phyloP scores from a whole-genome alignment of 1,140 invertebrate genomes.

The Melanaphis sacchari region DNA sequence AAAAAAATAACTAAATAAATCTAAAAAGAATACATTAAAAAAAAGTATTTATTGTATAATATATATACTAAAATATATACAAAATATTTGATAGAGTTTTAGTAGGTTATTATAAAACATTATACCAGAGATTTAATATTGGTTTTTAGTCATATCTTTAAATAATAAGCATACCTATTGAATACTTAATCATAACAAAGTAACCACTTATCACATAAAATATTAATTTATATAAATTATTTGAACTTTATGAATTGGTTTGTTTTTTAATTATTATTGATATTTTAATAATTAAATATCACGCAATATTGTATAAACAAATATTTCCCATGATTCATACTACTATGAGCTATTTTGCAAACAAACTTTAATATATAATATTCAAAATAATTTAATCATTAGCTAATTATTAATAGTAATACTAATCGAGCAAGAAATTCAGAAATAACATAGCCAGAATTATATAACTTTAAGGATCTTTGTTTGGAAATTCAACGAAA shows the following conservation, averaged over 20 bases:
- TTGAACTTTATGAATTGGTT: background rate
- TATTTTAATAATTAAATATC: constrained; percentile 5
- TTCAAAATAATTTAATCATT: background rate
- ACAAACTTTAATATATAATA: background rate
- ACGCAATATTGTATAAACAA: background rate
- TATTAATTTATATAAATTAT: background rate
- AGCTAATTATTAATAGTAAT: background rate
- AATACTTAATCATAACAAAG: background rate
- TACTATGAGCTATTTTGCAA: background rate
- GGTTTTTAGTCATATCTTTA: background rate
- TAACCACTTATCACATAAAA: background rate
- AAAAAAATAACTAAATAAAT: background rate
- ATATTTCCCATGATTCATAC: background rate
- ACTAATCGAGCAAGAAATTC: background rate
- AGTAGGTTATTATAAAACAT: background rate
- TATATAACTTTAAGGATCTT: background rate
- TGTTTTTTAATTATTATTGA: background rate
- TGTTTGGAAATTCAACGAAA: constrained; percentile 1
- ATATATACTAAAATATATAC: background rate
- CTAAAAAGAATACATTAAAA: background rate
- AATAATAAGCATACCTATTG: background rate
- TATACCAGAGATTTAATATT: background rate
- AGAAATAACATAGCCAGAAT: background rate
- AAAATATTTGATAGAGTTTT: background rate
- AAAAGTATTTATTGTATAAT: background rate